phyloP scores from a whole-genome alignment of 2,797 vertebrate genomes.

The Carcharodon carcharias region DNA sequence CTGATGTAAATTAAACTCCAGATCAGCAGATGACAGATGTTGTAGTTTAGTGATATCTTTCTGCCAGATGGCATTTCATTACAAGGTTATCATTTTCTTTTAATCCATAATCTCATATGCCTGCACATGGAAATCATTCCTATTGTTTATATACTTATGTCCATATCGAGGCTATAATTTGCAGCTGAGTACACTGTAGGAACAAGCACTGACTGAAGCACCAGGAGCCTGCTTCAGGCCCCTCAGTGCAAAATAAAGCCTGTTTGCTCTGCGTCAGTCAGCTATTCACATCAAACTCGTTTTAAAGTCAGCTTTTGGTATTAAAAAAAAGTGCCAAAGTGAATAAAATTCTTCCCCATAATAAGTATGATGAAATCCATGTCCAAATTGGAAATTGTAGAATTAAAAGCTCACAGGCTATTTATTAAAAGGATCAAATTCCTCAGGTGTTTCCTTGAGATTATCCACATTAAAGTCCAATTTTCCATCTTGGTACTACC shows the following conservation, averaged over 20 bases:
- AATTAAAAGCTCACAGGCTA: background rate
- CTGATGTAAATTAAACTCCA: background rate
- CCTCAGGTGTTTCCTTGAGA: background rate
- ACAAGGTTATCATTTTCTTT: background rate
- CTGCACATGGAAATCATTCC: background rate
- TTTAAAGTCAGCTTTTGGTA: background rate
- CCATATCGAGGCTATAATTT: background rate
- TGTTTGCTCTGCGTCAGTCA: background rate
- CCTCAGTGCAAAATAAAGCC: background rate
- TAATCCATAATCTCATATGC: constrained; percentile 18
- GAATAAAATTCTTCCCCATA: background rate
- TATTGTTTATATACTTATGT: background rate
- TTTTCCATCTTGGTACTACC: background rate
- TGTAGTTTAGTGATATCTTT: background rate
- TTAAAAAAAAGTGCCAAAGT: background rate
- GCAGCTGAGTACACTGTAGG: background rate
- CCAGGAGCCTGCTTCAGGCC: background rate
- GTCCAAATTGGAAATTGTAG: background rate
- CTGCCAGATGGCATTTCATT: background rate
- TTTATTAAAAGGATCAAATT: background rate
- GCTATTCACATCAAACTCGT: background rate
- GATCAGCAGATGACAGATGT: background rate
- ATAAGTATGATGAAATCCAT: background rate
- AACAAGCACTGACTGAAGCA: background rate
- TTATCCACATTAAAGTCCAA: background rate